Conservation (phyloP, 1,140 invertebrate species). For the Metaphire vulgaris region DNA sequence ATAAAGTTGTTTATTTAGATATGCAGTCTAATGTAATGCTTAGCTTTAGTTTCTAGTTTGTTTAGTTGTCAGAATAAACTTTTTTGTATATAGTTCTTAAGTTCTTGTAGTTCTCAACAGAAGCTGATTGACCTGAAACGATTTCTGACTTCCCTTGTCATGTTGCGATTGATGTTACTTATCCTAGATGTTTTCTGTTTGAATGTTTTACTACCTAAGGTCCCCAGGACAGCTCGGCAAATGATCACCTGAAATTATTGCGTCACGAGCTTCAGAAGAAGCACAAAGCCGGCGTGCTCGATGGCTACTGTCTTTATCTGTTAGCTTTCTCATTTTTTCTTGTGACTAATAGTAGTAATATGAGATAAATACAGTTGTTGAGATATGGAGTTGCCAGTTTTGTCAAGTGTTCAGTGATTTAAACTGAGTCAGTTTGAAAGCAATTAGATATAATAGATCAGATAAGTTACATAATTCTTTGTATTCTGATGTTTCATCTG, state of each 20-base stretch:
- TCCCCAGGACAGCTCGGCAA: constrained; percentile 41
- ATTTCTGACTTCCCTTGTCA: no score
- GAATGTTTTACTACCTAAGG: constrained; percentile 32
- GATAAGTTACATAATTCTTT: not conserved
- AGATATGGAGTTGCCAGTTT: no score
- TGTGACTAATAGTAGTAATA: no score
- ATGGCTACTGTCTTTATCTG: constrained; percentile 81
- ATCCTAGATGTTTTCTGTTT: constrained; percentile 21
- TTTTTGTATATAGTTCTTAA: not conserved
- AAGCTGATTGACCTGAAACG: not conserved
- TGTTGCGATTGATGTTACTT: no score
- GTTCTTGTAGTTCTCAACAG: not conserved
- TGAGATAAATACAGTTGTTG: no score
- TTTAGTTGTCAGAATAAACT: no score
- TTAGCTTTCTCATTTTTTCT: constrained; percentile 45
- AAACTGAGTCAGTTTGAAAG: no score
- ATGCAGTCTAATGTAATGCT: no score
- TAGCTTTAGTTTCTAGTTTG: no score
- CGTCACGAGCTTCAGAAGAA: constrained; percentile 47
- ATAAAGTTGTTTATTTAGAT: no score
- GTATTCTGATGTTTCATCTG: not conserved
- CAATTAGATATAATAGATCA: not conserved
- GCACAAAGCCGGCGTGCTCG: constrained; percentile 56
- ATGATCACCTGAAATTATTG: constrained; percentile 46
- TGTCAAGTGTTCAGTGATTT: no score